Conservation (phyloP, 1,140 invertebrate species). For the Zaprionus taronus region DNA sequence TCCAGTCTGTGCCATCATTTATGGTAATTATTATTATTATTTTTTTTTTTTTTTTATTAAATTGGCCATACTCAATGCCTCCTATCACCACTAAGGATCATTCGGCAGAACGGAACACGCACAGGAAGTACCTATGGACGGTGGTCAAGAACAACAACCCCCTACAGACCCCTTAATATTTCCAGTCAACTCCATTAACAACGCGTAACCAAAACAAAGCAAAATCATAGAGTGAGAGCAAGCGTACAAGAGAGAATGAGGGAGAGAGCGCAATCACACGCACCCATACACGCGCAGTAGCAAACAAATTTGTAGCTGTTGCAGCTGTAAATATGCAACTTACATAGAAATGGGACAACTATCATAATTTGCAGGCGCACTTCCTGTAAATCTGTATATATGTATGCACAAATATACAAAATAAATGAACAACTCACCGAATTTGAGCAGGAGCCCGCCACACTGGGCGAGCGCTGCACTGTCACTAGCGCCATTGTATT, state of each 20-base stretch:
- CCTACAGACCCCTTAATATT: conserved; percentile 6
- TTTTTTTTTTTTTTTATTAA: conserved; percentile 12
- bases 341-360: conserved; percentile 45
- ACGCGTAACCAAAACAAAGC: conserved; percentile 74
- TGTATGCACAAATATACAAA: neutral
- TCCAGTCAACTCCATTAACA: conserved; percentile 35
- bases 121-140: conserved; percentile 57
- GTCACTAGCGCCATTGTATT: conserved; percentile 88
- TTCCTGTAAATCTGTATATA: conserved; percentile 20
- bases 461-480: conserved; percentile 88
- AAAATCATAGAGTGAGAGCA: conserved; percentile 26
- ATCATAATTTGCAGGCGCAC: conserved; percentile 22
- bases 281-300: conserved; percentile 18
- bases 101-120: conserved; percentile 62
- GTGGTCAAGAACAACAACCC: conserved; percentile 14
- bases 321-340: conserved; percentile 41
- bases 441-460: conserved; percentile 88
- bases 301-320: conserved; percentile 46
- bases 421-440: conserved; percentile 67
- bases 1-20: neutral
- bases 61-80: conserved; percentile 37
- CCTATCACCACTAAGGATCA: conserved; percentile 69
- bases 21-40: neutral
- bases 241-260: conserved; percentile 4
- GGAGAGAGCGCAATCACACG: conserved; percentile 14